phyloP scores from a whole-genome alignment of 2,797 vertebrate species.

The Xenops minutus region DNA sequence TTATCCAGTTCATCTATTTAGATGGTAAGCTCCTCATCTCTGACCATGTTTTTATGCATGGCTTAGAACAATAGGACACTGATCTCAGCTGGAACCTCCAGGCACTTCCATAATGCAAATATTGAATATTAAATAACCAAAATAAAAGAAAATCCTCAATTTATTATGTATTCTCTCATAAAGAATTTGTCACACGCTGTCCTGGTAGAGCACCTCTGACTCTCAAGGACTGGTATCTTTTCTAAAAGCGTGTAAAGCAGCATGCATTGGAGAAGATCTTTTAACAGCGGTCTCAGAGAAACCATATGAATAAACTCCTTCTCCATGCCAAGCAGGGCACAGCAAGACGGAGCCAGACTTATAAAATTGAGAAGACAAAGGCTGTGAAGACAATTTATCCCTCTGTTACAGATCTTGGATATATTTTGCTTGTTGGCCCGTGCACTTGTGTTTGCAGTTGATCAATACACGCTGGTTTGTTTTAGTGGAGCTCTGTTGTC shows the following conservation, averaged over 20 bases:
- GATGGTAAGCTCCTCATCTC: slow-evolving; percentile 56
- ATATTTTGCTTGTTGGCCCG: not conserved
- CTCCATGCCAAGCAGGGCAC: not conserved
- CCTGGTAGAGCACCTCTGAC: slow-evolving; percentile 14
- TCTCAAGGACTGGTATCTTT: not conserved
- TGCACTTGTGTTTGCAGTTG: not conserved
- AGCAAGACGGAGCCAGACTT: slow-evolving; percentile 23
- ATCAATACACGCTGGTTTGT: not conserved
- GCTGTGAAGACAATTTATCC: slow-evolving; percentile 21
- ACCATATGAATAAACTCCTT: slow-evolving; percentile 11
- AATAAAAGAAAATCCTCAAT: slow-evolving; percentile 63
- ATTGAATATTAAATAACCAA: slow-evolving; percentile 59
- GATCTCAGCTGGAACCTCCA: slow-evolving; percentile 59
- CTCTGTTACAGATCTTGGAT: not conserved
- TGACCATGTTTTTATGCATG: slow-evolving; percentile 26
- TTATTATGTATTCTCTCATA: slow-evolving; percentile 41
- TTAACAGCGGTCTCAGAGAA: not conserved
- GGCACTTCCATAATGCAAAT: slow-evolving; percentile 63
- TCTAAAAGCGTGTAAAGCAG: not conserved
- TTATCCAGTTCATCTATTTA: slow-evolving; percentile 58
- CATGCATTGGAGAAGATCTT: not conserved
- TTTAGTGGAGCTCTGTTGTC: not conserved
- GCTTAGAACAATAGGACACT: slow-evolving; percentile 57
- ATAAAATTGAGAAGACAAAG: slow-evolving; percentile 32
- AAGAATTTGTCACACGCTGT: slow-evolving; percentile 32